These are phyloP conservation scores for Malacoraja senta DNA, from an alignment of 2,797 vertebrate genomes.

Conservation along the genomic window DNA sequence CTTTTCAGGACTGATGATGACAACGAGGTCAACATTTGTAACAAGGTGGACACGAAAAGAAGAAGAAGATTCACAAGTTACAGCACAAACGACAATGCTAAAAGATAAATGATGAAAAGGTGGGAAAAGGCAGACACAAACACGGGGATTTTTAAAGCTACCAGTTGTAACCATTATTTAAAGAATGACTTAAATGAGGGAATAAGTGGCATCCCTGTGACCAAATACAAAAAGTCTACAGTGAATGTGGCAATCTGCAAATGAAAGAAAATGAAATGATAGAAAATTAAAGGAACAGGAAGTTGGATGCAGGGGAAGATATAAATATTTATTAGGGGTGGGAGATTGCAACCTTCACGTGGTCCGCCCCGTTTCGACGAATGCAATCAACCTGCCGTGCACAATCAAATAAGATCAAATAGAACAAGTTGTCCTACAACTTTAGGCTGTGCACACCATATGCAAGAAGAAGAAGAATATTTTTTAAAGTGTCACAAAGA, in stretches of 20 bases:
- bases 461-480: too few relatives aligned
- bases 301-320: not conserved
- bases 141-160: not conserved
- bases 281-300: not conserved
- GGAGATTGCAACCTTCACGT: too few relatives aligned
- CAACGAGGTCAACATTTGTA: too few relatives aligned
- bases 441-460: too few relatives aligned
- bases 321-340: too few relatives aligned
- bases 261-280: not conserved
- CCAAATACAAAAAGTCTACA: not conserved
- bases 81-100: not conserved
- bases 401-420: too few relatives aligned
- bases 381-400: too few relatives aligned
- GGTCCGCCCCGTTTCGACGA: too few relatives aligned
- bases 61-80: not conserved
- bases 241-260: not conserved
- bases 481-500: too few relatives aligned
- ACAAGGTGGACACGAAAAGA: too few relatives aligned
- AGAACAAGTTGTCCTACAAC: too few relatives aligned
- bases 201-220: not conserved
- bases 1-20: too few relatives aligned
- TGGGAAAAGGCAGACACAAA: not conserved
- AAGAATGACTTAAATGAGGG: not conserved
- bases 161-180: not conserved
- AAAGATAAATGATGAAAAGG: not conserved